Evolutionary conservation across 2,797 vertebrate species (phyloP), one percentile per base, ranked within the genome.

Genomic region (Myotis vivesi): DNA sequence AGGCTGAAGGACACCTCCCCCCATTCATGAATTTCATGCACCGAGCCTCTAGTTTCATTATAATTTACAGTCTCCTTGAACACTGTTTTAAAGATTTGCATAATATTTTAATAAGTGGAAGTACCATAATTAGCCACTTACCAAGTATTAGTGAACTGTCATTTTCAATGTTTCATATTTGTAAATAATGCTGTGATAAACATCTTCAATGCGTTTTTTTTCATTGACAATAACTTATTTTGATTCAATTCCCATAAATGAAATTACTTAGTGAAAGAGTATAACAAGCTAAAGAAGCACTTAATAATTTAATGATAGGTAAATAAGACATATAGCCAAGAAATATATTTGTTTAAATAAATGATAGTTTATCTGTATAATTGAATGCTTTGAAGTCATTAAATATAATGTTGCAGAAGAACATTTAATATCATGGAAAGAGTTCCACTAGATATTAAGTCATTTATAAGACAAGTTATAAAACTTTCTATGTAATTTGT

Each of bases 241-340:
- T 93, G 72, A 46, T 90, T 93, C 59, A 87, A 85, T 88, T 95
- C 46, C 68, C 64, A 80, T 82, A 92, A 92, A 75, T 90, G 51
- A 30, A 94, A 93, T 94, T 95, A 95, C 73, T 92, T 62, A 66
- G 51, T 66, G 33, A 88, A 91, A 92, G 44, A 46, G 38, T 33
- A 82, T 81, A 23, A 93, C 36, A 93, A 92, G 53, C n/a, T 82
- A 86, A 92, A 84, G 66, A 91, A 95, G 33, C 28, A 96, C 87
- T 95, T 96, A 95, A 90, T 44, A 87, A 81, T 64, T 95, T 95
- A 96, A 93, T 93, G 81, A 94, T 80, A 97, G 33, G n/a, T 94
- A 95, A 95, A 95, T 85, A 89, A 89, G 62, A 95, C 77, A 72
- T 22, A 92, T 23, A 73, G 38, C 19, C 73, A 90, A 95, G 20